Conservation (phyloP, 2,888 invertebrate genomes). For the Palloptera scutellata region DNA sequence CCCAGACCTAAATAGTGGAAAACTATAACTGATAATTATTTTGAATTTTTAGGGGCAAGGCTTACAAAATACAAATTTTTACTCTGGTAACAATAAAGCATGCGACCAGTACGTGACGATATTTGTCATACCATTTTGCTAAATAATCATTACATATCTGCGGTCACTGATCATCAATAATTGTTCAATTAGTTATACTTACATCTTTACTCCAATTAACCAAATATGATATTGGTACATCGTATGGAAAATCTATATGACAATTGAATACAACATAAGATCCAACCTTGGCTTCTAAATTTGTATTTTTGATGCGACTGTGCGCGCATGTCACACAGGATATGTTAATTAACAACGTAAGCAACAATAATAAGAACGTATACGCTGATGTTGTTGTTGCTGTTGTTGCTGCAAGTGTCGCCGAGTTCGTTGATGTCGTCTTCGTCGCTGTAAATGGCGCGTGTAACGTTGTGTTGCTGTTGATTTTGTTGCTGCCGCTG, state of each 20-base stretch:
- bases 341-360: slow-evolving; percentile 57
- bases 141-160: too few species aligned
- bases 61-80: too few species aligned
- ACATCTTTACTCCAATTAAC: slow-evolving; percentile 92
- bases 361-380: slow-evolving; percentile 42
- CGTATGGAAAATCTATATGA: slow-evolving; percentile 83
- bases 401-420: slow-evolving; percentile 18
- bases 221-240: slow-evolving; percentile 84
- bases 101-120: too few species aligned
- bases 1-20: too few species aligned
- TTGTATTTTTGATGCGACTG: slow-evolving; percentile 52
- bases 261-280: slow-evolving; percentile 64
- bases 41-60: too few species aligned
- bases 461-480: slow-evolving; percentile 11
- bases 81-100: too few species aligned
- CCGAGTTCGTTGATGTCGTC: neutral
- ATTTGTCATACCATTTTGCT: too few species aligned
- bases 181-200: slow-evolving; percentile 65
- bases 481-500: slow-evolving; percentile 25
- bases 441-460: neutral
- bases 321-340: slow-evolving; percentile 58
- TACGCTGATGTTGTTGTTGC: slow-evolving; percentile 10
- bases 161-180: too few species aligned
- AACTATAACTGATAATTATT: too few species aligned
- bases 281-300: slow-evolving; percentile 64